phyloP scores from a whole-genome alignment of 2,888 invertebrate species.

The Norana najaformis region DNA sequence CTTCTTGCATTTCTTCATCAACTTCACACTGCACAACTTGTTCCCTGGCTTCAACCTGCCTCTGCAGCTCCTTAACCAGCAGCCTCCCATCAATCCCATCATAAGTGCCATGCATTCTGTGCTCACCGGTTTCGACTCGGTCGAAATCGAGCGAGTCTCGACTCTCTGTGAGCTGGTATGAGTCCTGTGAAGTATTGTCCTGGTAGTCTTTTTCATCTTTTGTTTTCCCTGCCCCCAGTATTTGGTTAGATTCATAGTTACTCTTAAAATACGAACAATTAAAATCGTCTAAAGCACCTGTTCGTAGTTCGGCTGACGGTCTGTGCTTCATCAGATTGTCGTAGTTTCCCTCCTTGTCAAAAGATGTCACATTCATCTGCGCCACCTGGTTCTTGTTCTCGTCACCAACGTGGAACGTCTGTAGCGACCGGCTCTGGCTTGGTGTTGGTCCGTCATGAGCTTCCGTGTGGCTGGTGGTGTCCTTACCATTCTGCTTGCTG shows the following conservation, averaged over 20 bases:
- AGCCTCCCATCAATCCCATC: background rate
- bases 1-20: background rate
- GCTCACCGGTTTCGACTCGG: background rate
- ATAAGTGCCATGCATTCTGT: background rate
- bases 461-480: background rate
- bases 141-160: slow-evolving; percentile 37
- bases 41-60: background rate
- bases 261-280: slow-evolving; percentile 44
- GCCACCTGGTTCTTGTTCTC: background rate
- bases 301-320: slow-evolving; percentile 9
- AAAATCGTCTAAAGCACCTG: slow-evolving; percentile 45
- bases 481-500: background rate
- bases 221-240: background rate
- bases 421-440: slow-evolving; percentile 30
- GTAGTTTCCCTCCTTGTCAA: slow-evolving; percentile 16
- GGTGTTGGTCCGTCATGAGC: slow-evolving; percentile 14
- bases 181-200: slow-evolving; percentile 48
- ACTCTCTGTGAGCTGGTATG: slow-evolving; percentile 46
- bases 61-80: background rate
- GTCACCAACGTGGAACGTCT: slow-evolving; percentile 27
- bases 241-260: background rate
- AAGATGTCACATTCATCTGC: background rate
- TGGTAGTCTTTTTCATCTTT: background rate
- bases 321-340: slow-evolving; percentile 23
- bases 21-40: background rate